Conservation (phyloP, 2,797 vertebrate species). For the Myotis daubentonii region DNA sequence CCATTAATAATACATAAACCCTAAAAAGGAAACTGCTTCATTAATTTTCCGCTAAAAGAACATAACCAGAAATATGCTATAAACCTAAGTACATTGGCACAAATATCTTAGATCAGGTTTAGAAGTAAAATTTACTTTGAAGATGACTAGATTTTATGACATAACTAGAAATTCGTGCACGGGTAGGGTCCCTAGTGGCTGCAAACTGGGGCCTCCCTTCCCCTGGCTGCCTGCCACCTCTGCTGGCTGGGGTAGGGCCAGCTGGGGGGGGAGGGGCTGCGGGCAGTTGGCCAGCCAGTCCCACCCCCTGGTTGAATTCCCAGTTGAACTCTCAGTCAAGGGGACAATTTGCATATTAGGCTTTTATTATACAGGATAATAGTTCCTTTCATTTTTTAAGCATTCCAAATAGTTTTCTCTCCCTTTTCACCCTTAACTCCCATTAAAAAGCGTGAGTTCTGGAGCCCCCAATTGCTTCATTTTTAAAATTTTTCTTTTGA, state of each 20-base stretch:
- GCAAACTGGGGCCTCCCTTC: no score
- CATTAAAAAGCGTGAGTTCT: constrained; percentile 21
- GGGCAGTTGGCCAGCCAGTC: no score
- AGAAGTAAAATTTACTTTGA: constrained; percentile 2
- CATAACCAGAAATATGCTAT: neutral
- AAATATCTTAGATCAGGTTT: constrained; percentile 7
- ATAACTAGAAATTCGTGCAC: neutral
- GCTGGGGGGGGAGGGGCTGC: no score
- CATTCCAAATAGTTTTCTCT: constrained; percentile 19
- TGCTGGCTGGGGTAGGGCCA: no score
- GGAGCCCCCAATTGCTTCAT: neutral
- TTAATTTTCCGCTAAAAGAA: constrained; percentile 35
- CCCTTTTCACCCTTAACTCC: neutral
- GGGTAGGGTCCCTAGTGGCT: no score
- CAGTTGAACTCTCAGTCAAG: no score
- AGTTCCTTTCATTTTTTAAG: constrained; percentile 1
- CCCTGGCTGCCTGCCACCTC: no score
- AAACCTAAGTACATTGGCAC: neutral
- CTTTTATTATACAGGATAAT: neutral
- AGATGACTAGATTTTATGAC: constrained; percentile 23
- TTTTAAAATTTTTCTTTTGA: constrained; percentile 43
- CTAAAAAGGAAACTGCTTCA: neutral
- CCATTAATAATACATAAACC: constrained; percentile 26
- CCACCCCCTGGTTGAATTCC: no score
- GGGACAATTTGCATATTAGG: no score